Evolutionary conservation across 1,140 invertebrate species (phyloP).

Genomic region (Drosophila carrolli): DNA sequence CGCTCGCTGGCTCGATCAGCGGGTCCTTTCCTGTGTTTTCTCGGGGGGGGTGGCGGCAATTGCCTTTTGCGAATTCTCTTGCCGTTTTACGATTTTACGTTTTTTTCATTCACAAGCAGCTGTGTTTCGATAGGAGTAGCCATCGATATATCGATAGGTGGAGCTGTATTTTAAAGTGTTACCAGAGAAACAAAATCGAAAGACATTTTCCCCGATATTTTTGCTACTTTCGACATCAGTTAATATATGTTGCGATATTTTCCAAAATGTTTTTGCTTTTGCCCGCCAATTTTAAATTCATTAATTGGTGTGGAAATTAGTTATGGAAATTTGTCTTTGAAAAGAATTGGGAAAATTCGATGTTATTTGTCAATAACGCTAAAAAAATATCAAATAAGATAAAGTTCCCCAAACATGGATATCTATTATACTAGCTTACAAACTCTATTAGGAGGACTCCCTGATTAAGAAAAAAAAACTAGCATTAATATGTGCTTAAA

Average conservation of each 20-base stretch:
- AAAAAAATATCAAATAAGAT: too few relatives aligned
- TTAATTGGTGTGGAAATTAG: too few relatives aligned
- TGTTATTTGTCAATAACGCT: too few relatives aligned
- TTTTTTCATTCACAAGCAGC: conserved; percentile 72
- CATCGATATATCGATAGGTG: neutral
- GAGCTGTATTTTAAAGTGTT: neutral
- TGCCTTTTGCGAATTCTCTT: conserved; percentile 47
- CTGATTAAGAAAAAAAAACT: too few relatives aligned
- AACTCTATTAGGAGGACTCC: too few relatives aligned
- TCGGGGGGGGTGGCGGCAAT: conserved; percentile 9
- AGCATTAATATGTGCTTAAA: too few relatives aligned
- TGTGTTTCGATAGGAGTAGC: conserved; percentile 26
- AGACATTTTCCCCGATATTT: neutral
- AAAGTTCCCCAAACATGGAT: too few relatives aligned
- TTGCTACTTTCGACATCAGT: neutral
- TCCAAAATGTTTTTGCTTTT: neutral
- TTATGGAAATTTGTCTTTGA: too few relatives aligned
- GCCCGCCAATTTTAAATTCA: neutral
- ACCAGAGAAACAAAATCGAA: neutral
- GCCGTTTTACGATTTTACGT: conserved; percentile 65
- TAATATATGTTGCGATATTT: neutral
- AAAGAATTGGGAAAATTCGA: too few relatives aligned
- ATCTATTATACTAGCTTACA: too few relatives aligned
- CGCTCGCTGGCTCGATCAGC: neutral
- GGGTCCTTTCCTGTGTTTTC: neutral